Evolutionary conservation across 2,113 vertebrate genomes (phyloP), one percentile per base, ranked within the genome.

Genomic region (Chlamydotis undulata): DNA sequence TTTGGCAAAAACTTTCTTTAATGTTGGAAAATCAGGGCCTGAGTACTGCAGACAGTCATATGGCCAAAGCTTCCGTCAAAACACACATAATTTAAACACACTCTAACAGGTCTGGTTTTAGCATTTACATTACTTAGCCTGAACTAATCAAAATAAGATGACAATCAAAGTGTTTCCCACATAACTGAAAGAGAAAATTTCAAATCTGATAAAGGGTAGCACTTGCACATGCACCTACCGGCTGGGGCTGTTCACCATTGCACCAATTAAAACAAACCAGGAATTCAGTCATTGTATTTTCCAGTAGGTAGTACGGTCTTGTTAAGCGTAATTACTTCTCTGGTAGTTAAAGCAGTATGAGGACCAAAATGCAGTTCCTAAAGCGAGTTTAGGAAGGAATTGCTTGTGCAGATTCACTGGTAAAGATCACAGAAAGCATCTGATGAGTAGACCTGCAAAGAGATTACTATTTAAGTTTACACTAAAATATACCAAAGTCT

Each of bases 181-280:
- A 0, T 50, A 78, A 92, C 0, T 12, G 31, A 50, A 79, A 60
- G 31, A 39, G 10, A 73, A 74, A n/a, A 33, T 31, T 89, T 53
- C 29, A 76, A 68, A 61, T 83, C 12, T 9, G 14, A 45, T 50
- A 47, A 73, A 71, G 39, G 47, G 26, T 23, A 4, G 50, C 21
- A 33, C 45, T 26, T 80, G 43, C 45, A 37, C 18, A 60, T 83
- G 83, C 88, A 99, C 99, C 98, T 95, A 99, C 99, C 74, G 98
- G 98, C 56, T 99, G 98, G 26, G 99, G 98, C 96, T 99, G 98
- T 92, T 99, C 99, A 84, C 98, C 98, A 70, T 94, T 97, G 80
- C 98, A 98, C 94, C 98, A 98, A 5, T 95, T 98, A 74, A 98
- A 98, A 85, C 97, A 98, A 83, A 98, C 94, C 70, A 97, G 90